Evolutionary conservation across 2,113 vertebrate species (phyloP).

Genomic region (Mesoclemmys tuberculata): DNA sequence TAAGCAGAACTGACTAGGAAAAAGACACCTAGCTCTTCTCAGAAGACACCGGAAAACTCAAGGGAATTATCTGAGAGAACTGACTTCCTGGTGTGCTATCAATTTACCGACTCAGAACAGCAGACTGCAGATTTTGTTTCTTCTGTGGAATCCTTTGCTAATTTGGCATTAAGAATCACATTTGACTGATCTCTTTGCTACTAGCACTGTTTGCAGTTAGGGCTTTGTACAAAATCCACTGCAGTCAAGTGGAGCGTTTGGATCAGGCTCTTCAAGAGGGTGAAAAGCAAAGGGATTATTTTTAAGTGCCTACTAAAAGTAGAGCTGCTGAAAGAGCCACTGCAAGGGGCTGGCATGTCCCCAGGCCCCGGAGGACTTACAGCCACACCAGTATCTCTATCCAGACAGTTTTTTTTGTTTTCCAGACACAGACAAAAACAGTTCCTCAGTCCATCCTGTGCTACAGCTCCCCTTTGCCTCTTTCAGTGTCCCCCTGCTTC

Average conservation of each 20-base stretch:
- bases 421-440: neutral
- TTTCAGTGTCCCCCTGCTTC: neutral
- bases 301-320: neutral
- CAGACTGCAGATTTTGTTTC: rapidly evolving
- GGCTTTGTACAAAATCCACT: neutral
- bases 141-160: neutral
- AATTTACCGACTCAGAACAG: neutral
- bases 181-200: neutral
- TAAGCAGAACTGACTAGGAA: neutral
- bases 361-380: neutral
- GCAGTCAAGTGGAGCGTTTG: neutral
- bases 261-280: neutral
- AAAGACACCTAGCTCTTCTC: neutral
- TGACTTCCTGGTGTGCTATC: neutral
- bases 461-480: neutral
- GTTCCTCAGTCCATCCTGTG: neutral
- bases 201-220: neutral
- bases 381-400: neutral
- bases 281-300: neutral
- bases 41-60: neutral
- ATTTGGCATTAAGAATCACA: neutral
- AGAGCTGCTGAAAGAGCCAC: neutral
- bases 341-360: neutral
- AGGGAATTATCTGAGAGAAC: neutral
- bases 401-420: neutral